A percentile compares a stretch with the other conserved stretches of the same genome.
Evolutionary conservation across 2,113 vertebrate genomes (phyloP).

Genomic region (Nansenia antarctica): DNA sequence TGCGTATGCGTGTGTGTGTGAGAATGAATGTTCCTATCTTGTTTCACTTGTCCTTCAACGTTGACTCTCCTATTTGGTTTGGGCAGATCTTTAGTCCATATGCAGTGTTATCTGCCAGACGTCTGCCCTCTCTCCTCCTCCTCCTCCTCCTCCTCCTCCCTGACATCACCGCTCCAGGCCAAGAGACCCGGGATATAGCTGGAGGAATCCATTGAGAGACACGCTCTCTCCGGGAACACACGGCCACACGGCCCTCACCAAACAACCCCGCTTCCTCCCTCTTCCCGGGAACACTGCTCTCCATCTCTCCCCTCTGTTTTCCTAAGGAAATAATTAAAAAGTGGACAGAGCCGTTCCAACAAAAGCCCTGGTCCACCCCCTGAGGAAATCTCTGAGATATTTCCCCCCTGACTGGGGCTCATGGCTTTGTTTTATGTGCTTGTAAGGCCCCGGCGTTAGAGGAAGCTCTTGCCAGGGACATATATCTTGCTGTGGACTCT

Average conservation of each 20-base stretch:
- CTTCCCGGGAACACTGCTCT: constrained; percentile 60
- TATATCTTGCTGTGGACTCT: constrained; percentile 61
- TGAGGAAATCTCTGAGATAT: constrained; percentile 61
- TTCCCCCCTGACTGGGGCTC: constrained; percentile 44
- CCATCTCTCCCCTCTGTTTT: constrained; percentile 69
- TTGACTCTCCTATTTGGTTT: not conserved
- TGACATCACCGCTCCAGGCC: not conserved
- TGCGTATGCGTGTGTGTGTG: no score
- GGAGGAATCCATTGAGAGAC: constrained; percentile 24
- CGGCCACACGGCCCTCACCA: constrained; percentile 60
- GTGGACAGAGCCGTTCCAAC: constrained; percentile 49
- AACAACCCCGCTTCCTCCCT: constrained; percentile 72
- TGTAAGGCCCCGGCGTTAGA: constrained; percentile 55
- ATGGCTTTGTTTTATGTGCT: constrained; percentile 71
- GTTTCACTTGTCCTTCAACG: not conserved
- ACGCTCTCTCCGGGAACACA: constrained; percentile 27
- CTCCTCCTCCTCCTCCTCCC: not conserved
- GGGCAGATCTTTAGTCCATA: not conserved
- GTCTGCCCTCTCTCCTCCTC: not conserved
- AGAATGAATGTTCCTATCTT: no score
- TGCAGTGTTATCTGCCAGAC: not conserved
- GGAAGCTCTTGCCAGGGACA: constrained; percentile 64
- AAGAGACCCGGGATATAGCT: not conserved
- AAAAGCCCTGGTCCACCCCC: constrained; percentile 48
- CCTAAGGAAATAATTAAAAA: constrained; percentile 82